Evolutionary conservation across 2,113 vertebrate genomes (phyloP).

Genomic region (Semnornis frantzii): DNA sequence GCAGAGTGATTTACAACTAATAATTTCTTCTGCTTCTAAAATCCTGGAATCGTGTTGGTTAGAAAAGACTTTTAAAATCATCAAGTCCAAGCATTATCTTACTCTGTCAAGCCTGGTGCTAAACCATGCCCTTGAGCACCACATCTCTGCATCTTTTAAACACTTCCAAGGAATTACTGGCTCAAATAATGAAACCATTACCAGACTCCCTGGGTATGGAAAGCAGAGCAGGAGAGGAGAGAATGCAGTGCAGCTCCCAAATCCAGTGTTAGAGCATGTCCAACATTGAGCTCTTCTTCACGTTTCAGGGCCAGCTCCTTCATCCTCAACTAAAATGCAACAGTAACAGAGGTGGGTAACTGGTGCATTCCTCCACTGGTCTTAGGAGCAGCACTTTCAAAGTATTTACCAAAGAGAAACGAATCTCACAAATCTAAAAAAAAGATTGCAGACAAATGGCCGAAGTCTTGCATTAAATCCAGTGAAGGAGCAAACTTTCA

Average conservation of each 20-base stretch:
- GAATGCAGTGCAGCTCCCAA: neutral
- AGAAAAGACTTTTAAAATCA: too few species aligned
- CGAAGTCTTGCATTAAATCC: neutral
- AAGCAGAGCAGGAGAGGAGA: neutral
- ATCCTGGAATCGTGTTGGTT: neutral
- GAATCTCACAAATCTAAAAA: neutral
- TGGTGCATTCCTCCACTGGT: neutral
- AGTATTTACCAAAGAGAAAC: neutral
- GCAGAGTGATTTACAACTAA: neutral
- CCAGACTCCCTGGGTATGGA: neutral
- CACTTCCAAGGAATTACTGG: neutral
- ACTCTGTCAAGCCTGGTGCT: too few species aligned
- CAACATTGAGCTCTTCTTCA: neutral
- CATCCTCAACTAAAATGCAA: neutral
- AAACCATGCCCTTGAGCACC: too few species aligned
- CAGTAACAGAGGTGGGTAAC: fast-evolving
- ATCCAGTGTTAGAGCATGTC: neutral
- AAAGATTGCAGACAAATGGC: neutral
- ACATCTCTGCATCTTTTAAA: too few species aligned
- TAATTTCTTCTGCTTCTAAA: neutral
- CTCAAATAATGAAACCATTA: neutral
- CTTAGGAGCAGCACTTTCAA: neutral
- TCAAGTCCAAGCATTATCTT: too few species aligned
- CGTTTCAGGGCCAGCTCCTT: neutral
- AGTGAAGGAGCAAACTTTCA: neutral